Evolutionary conservation across 1,140 invertebrate species (phyloP).

Genomic region (Drosophila pachea): DNA sequence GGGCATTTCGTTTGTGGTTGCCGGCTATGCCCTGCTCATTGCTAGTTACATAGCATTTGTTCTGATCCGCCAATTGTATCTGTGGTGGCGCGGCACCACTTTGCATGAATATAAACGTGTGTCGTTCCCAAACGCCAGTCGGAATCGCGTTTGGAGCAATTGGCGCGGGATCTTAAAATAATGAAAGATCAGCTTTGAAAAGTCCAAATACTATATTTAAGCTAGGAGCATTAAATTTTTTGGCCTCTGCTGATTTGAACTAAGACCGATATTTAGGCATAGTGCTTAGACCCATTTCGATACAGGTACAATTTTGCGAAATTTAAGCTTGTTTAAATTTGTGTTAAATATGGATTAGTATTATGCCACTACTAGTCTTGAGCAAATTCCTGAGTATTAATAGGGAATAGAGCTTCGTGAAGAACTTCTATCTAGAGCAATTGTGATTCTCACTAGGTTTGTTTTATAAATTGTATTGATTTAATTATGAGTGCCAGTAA

Average conservation of each 20-base stretch:
- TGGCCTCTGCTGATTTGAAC: slow-evolving; percentile 4
- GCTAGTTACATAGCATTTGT: slow-evolving; percentile 48
- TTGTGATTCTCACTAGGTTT: background rate
- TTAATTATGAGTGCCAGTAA: background rate
- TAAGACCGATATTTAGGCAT: background rate
- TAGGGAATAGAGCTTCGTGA: background rate
- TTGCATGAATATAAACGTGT: slow-evolving; percentile 73
- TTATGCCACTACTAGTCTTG: background rate
- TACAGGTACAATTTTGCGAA: background rate
- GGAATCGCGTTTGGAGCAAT: slow-evolving; percentile 64
- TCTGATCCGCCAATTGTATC: slow-evolving; percentile 57
- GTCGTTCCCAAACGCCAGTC: slow-evolving; percentile 34
- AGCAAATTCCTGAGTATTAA: background rate
- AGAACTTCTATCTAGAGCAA: background rate
- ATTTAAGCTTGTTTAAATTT: slow-evolving; percentile 11
- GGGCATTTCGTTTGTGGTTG: slow-evolving; percentile 67
- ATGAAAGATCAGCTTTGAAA: slow-evolving; percentile 28
- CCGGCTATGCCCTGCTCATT: slow-evolving; percentile 67
- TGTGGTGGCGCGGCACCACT: slow-evolving; percentile 60
- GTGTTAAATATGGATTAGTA: background rate
- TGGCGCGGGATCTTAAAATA: slow-evolving; percentile 63
- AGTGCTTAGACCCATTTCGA: background rate
- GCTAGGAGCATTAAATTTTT: slow-evolving; percentile 7
- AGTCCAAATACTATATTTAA: slow-evolving; percentile 29
- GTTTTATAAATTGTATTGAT: background rate